Evolutionary conservation across 2,113 vertebrate species (phyloP).

Genomic region (Campylorhamphus procurvoides): DNA sequence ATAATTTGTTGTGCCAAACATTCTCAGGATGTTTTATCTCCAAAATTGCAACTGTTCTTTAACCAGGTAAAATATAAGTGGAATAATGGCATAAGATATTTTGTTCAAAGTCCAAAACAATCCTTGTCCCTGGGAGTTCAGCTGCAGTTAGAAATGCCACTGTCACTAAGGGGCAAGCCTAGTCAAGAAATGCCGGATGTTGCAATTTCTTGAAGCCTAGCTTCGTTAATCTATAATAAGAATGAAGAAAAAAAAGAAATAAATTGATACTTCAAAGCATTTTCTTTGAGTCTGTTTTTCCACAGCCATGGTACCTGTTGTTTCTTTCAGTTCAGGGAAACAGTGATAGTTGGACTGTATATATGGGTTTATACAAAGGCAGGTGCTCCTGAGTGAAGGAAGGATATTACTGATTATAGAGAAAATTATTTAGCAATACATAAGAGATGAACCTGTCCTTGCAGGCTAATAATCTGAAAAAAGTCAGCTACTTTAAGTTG

Average conservation of each 20-base stretch:
- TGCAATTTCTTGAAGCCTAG: not conserved
- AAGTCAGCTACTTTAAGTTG: not conserved
- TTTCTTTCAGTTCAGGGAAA: not conserved
- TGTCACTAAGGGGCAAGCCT: not conserved
- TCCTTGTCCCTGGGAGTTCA: not conserved
- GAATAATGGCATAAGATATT: not conserved
- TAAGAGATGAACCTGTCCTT: not conserved
- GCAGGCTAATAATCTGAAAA: not conserved
- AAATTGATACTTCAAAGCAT: not conserved
- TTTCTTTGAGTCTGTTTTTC: not conserved
- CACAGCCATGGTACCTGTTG: not conserved
- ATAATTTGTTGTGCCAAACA: not conserved
- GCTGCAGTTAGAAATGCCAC: not conserved
- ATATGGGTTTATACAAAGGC: not conserved
- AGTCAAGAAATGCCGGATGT: not conserved
- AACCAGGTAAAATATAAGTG: not conserved
- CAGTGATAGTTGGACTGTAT: not conserved
- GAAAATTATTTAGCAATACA: not conserved
- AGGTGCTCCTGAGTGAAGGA: not conserved
- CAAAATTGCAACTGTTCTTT: not conserved
- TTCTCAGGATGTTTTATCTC: not conserved
- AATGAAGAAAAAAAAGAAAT: not conserved
- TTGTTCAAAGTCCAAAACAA: not conserved
- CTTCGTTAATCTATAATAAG: not conserved
- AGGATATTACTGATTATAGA: not conserved